Conservation (phyloP, 2,113 vertebrate genomes). For the Ailurus styani region DNA sequence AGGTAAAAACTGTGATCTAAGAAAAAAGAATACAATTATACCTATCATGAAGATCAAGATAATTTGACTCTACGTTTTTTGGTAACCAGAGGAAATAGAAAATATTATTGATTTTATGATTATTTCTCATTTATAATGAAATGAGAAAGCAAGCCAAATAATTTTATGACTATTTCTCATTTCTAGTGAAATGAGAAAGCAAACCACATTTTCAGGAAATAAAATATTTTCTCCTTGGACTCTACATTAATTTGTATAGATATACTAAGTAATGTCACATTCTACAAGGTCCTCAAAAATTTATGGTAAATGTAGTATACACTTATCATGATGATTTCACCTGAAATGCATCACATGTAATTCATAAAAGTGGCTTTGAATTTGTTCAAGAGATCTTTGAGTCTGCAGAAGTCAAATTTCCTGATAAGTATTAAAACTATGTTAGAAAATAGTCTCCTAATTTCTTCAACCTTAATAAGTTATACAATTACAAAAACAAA, state of each 20-base stretch:
- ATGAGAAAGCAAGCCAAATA: background rate
- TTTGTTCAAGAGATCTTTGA: background rate
- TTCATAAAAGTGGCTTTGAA: background rate
- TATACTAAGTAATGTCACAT: background rate
- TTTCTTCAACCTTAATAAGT: background rate
- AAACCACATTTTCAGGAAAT: background rate
- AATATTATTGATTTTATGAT: background rate
- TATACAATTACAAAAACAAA: background rate
- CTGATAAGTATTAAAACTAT: background rate
- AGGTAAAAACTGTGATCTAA: background rate
- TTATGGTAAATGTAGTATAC: background rate
- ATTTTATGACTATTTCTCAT: background rate
- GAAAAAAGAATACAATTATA: background rate
- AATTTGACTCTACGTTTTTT: background rate
- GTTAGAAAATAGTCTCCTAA: background rate
- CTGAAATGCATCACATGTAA: background rate
- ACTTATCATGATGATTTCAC: background rate
- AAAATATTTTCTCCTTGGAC: background rate
- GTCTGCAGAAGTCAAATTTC: background rate
- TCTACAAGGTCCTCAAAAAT: background rate
- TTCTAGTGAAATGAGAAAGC: background rate
- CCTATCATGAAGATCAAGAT: background rate
- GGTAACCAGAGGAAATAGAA: background rate
- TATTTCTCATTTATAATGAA: background rate
- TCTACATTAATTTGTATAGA: background rate